Conservation (phyloP, 1,140 invertebrate species). For the Zaprionus vittiger region DNA sequence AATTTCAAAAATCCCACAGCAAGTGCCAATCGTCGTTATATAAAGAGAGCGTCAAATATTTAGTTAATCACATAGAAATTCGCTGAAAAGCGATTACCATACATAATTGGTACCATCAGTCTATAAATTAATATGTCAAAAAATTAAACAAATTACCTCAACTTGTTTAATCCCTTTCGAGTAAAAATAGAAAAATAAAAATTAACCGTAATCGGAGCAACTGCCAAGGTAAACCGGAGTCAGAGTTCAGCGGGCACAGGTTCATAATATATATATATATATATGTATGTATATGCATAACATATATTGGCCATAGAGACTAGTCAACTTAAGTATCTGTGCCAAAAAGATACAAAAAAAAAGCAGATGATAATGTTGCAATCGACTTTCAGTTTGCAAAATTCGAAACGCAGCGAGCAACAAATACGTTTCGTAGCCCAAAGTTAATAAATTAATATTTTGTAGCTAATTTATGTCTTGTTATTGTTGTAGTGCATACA, state of each 20-base stretch:
- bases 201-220: constrained; percentile 36
- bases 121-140: constrained; percentile 15
- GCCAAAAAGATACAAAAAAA: neutral
- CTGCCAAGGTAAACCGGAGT: constrained; percentile 67
- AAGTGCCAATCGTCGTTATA: neutral
- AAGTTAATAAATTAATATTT: constrained; percentile 77
- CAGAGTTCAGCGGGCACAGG: constrained; percentile 54
- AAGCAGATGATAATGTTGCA: constrained; percentile 47
- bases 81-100: constrained; percentile 4
- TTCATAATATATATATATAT: constrained; percentile 23
- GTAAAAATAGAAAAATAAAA: constrained; percentile 20
- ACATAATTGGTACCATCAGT: neutral
- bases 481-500: constrained; percentile 58
- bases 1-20: neutral
- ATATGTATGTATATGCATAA: neutral
- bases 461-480: constrained; percentile 71
- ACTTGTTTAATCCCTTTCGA: constrained; percentile 3
- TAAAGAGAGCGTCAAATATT: neutral
- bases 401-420: constrained; percentile 60
- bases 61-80: constrained; percentile 7
- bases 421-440: constrained; percentile 39
- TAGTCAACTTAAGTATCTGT: constrained; percentile 30
- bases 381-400: constrained; percentile 69
- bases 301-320: constrained; percentile 4
- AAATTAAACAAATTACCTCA: constrained; percentile 13